A percentile compares a stretch with the other conserved stretches of the same genome.
These are phyloP conservation scores for Lycia hirtaria DNA, from an alignment of 2,888 invertebrate genomes.

Conservation along the genomic window DNA sequence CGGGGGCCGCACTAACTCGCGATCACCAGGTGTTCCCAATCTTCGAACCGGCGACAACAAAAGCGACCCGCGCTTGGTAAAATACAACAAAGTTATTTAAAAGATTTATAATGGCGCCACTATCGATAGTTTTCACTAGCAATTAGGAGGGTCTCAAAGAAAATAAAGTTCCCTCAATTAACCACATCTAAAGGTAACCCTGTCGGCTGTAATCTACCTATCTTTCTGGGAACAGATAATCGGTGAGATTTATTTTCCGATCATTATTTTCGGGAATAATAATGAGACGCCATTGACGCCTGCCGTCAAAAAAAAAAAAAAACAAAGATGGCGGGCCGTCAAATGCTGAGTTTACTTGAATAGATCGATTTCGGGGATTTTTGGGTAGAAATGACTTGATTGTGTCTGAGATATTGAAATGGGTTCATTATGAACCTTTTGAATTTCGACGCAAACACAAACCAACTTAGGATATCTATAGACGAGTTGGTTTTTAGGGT, in stretches of 20 bases:
- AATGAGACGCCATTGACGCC: slow-evolving; percentile 71
- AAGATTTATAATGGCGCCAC: not conserved
- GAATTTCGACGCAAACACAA: slow-evolving; percentile 8
- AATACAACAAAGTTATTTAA: not conserved
- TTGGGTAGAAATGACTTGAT: slow-evolving; percentile 50
- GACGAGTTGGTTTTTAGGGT: not conserved
- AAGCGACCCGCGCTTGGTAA: slow-evolving; percentile 52
- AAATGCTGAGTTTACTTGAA: slow-evolving; percentile 47
- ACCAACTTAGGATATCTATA: not conserved
- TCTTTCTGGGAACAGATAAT: slow-evolving; percentile 73
- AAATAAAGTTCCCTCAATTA: not conserved
- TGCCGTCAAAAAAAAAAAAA: slow-evolving; percentile 47
- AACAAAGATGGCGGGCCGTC: slow-evolving; percentile 54
- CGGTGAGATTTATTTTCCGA: slow-evolving; percentile 58
- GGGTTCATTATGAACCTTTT: slow-evolving; percentile 50
- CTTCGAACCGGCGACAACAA: slow-evolving; percentile 36
- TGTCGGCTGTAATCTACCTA: slow-evolving; percentile 57
- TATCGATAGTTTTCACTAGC: not conserved
- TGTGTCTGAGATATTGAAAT: slow-evolving; percentile 47
- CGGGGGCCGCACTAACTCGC: slow-evolving; percentile 46
- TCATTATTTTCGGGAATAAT: slow-evolving; percentile 76
- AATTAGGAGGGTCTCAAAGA: not conserved
- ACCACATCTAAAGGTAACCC: not conserved
- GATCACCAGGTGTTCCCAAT: slow-evolving; percentile 68
- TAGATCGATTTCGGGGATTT: slow-evolving; percentile 44